Base-by-base conservation (phyloP, 2,113 vertebrate species). In the Kobus ellipsiprymnus region DNA sequence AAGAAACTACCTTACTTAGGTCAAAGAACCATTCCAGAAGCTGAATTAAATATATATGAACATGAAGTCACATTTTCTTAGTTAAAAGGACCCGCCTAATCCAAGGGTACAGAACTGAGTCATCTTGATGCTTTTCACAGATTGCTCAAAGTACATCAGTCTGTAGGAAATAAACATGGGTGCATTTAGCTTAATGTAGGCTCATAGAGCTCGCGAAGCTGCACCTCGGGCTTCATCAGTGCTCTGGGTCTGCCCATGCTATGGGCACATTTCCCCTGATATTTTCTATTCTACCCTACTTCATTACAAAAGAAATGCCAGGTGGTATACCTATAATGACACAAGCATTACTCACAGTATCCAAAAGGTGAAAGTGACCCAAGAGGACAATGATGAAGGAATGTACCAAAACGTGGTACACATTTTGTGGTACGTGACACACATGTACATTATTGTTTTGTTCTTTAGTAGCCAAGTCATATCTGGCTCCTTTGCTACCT, bases 181-280 rank as follows among this genome's bases (percentile, higher is more conserved):
- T 23, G 21, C 29, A 40, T 57, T 71, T 71, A 67, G 64, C 64
- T 67, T 50, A 48, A 52, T 12, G 36, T 10, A 83, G 77, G 14
- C 80, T 74, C 59, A 27, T 1, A 4, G 8, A 33, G 78, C n/a
- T 6, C 6, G 0, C 2, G 7, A 25, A 74, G 60, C 21, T 13
- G 5, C 0, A 1, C 48, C 89, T 19, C 2, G 0, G 30, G 78
- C 17, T 12, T 80, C 46, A 17, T 48, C 77, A 19, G 77, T 19
- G 27, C 44, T 50, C 29, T 81, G 78, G 30, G 54, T 40, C 52
- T 83, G 23, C 74, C 36, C 30, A 74, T 9, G 19, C 11, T 86
- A 6, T 12, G 8, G 59, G 44, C n/a, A 55, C 62, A 27, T 57
- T 36, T 50, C 71, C 67, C 12, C 19, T 25, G 52, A 52, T 50